Conservation (phyloP, 2,113 vertebrate genomes). For the Cyprinodon tularosa region DNA sequence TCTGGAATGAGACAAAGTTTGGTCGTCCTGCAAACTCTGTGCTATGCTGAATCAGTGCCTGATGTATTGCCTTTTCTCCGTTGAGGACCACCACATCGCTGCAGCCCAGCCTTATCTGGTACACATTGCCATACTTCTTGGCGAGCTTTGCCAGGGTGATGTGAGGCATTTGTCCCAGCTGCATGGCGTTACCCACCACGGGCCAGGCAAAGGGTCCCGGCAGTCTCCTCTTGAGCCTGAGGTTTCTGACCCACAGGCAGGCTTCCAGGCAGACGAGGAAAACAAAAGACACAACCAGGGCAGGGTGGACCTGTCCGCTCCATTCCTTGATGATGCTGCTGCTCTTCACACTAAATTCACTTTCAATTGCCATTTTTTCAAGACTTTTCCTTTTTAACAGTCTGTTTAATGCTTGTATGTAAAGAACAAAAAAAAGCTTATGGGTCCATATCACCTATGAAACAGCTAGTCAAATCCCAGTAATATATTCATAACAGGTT, state of each 20-base stretch:
- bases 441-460: conserved; percentile 41
- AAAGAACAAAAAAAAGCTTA: not conserved
- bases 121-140: conserved; percentile 82
- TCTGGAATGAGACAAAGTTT: conserved; percentile 84
- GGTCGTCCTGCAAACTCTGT: conserved; percentile 86
- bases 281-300: conserved; percentile 70
- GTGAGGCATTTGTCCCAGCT: conserved; percentile 86
- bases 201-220: conserved; percentile 86
- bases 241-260: conserved; percentile 74
- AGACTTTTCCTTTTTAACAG: conserved; percentile 19
- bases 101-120: conserved; percentile 84
- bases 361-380: conserved; percentile 72
- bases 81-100: conserved; percentile 86
- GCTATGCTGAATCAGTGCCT: conserved; percentile 82
- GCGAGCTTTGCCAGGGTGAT: conserved; percentile 78
- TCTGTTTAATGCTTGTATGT: conserved; percentile 21
- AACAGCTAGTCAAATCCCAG: conserved; percentile 34
- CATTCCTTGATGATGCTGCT: conserved; percentile 81
- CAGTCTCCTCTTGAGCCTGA: conserved; percentile 69
- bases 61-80: conserved; percentile 79
- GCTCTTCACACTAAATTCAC: conserved; percentile 74
- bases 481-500: conserved; percentile 19
- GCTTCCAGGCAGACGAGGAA: conserved; percentile 80
- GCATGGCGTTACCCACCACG: conserved; percentile 84
- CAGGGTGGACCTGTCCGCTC: conserved; percentile 77